A percentile compares a stretch with the other conserved stretches of the same genome.
Evolutionary conservation across 2,113 vertebrate genomes (phyloP).

Genomic region (Tyrannus savana): DNA sequence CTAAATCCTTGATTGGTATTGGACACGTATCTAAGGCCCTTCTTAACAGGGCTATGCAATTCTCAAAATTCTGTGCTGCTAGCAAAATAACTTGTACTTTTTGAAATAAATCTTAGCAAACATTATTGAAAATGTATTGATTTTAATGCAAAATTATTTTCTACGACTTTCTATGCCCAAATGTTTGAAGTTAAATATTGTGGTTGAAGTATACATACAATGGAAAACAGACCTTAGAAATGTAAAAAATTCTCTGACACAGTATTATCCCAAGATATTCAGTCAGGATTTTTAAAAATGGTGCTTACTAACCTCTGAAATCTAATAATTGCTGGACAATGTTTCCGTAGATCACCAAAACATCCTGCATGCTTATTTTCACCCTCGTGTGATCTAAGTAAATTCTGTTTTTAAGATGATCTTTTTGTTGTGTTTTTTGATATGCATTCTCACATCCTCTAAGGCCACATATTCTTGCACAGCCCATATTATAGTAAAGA

Average conservation of each 20-base stretch:
- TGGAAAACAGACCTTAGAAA: not conserved
- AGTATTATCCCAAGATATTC: not conserved
- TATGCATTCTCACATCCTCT: not conserved
- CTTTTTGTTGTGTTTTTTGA: not conserved
- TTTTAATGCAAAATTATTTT: not conserved
- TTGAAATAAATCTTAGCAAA: not conserved
- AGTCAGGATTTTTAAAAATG: not conserved
- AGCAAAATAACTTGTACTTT: not conserved
- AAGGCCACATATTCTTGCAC: not conserved
- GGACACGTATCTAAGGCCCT: not conserved
- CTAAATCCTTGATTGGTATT: not conserved
- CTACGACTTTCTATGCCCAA: not conserved
- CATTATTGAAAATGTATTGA: not conserved
- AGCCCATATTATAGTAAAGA: not conserved
- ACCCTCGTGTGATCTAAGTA: not conserved
- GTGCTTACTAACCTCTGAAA: not conserved
- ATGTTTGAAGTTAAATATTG: not conserved
- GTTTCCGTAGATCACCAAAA: not conserved
- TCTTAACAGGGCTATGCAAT: not conserved
- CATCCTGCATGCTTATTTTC: not conserved
- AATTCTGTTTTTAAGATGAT: not conserved
- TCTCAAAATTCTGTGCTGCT: not conserved
- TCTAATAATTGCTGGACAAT: not conserved
- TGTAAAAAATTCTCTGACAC: not conserved
- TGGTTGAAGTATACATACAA: fast-evolving